Evolutionary conservation across 2,113 vertebrate genomes (phyloP), one percentile per base, ranked within the genome.

Genomic region (Hucho hucho): DNA sequence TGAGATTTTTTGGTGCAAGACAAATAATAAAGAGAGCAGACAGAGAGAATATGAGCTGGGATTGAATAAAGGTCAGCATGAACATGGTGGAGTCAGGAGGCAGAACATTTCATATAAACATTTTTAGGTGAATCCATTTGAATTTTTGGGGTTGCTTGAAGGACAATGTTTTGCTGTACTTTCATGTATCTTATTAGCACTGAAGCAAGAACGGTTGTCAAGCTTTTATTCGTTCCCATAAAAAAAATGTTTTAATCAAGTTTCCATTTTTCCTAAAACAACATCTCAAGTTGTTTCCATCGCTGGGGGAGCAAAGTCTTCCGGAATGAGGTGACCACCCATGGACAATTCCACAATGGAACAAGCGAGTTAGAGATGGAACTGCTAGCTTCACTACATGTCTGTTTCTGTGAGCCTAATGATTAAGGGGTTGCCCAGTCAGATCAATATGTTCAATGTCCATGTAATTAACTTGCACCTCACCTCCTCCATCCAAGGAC

Each of bases 41-140:
- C 70, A 64, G 59, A 73, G 46, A 49, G 29, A 70, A 83, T 16
- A 69, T 59, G 77, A 73, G 56, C 77, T 12, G 73, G 20, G 74
- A 79, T 85, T 78, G 73, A 82, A 81, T 84, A 86, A 86, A 90
- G 81, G 77, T 86, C 80, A 84, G 68, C 29, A 65, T 72, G 9
- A 49, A 49, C 12, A 64, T 56, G 72, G 53, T 66, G 28, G n/a
- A 74, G 37, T 59, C 56, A 70, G 37, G 61, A 43, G 77, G 75
- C 26, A 1, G 65, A 88, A 79, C 76, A 58, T 29, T 86, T 69
- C 74, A 47, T 22, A 71, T 78, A 25, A 64, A 61, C 73, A 81
- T 82, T 87, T 83, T 59, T 37, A 32, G 29, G 29, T 32, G 29
- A 32, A 32, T 32, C 84, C 66, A 75, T 83, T 24, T 63, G 28